Percentiles rank a stretch among this genome's conserved stretches.
These are phyloP conservation scores for Nannoperca australis DNA, from an alignment of 2,797 vertebrate species.

Conservation along the genomic window DNA sequence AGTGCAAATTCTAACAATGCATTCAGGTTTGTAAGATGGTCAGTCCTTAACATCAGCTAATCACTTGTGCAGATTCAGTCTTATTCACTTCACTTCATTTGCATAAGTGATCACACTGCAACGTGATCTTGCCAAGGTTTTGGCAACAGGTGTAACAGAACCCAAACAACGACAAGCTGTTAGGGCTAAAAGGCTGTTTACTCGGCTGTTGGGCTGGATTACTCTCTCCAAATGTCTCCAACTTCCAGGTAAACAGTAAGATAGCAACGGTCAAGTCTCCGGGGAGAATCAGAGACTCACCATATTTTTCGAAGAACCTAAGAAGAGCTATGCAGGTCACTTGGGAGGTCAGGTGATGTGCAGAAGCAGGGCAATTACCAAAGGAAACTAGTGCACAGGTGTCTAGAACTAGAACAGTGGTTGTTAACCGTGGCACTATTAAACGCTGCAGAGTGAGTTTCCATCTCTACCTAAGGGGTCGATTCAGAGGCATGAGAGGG, in stretches of 20 bases:
- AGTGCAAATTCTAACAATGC: background rate
- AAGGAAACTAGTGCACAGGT: background rate
- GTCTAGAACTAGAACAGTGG: background rate
- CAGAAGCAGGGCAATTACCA: background rate
- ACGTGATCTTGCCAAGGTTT: slow-evolving; percentile 4
- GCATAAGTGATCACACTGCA: background rate
- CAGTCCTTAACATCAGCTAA: background rate
- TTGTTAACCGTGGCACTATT: background rate
- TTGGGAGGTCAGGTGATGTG: background rate
- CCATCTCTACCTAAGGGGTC: background rate
- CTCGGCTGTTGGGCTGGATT: slow-evolving; percentile 4
- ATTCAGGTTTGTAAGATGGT: background rate
- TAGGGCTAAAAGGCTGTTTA: slow-evolving; percentile 14
- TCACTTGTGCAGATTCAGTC: background rate
- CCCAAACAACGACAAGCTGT: background rate
- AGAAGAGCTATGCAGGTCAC: background rate
- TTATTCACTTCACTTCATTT: background rate
- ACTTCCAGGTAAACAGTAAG: background rate
- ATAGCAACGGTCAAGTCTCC: background rate
- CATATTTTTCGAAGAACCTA: background rate
- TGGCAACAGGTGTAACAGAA: slow-evolving; percentile 7
- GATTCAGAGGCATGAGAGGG: background rate
- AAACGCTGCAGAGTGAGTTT: background rate
- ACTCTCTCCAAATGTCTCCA: background rate
- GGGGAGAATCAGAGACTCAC: background rate